Evolutionary conservation across 2,113 vertebrate species (phyloP), one percentile per base, ranked within the genome.

Genomic region (Sylvia atricapilla): DNA sequence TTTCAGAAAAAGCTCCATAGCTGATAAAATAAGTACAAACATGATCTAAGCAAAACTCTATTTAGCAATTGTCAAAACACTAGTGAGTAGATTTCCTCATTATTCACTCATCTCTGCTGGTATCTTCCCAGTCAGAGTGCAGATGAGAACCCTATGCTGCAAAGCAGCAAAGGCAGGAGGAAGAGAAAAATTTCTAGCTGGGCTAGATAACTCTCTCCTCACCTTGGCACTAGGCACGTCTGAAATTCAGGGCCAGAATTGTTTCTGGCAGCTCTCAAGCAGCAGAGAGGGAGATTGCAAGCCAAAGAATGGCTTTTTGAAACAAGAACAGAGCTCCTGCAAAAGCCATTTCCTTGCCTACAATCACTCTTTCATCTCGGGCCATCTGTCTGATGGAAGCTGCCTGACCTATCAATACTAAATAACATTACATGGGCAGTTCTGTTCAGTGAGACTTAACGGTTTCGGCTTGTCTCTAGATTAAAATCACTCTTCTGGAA

Each of bases 61-160:
- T 87, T 96, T 94, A 94, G 80, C 78, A 90, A 79, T 90, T 92
- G 87, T 93, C 94, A 94, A 93, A 95, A 95, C 89, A 93, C 69
- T 74, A 83, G 75, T 60, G 56, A 95, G 91, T 83, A 85, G 84
- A 69, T 90, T 93, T 96, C 74, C 89, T 94, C 78, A 90, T 95
- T 95, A 91, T 93, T 93, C 78, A 24, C 46, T 68, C 16, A 0
- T 49, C 59, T 94, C 33, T 67, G 46, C 50, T 83, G n/a, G 41
- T 79, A 59, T 80, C 67, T 91, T 91, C 13, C 1, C 58, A 89
- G 62, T 37, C 78, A 73, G 69, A 50, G 62, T 3, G 3, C 70
- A 76, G 77, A 76, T 49, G 37, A 95, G 63, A 90, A 62, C 28
- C 18, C 39, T 81, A 8, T 74, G 47, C 64, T 64, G 52, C 53